Evolutionary conservation across 2,888 invertebrate species (phyloP).

Genomic region (Mesopsocus fuscifrons): DNA sequence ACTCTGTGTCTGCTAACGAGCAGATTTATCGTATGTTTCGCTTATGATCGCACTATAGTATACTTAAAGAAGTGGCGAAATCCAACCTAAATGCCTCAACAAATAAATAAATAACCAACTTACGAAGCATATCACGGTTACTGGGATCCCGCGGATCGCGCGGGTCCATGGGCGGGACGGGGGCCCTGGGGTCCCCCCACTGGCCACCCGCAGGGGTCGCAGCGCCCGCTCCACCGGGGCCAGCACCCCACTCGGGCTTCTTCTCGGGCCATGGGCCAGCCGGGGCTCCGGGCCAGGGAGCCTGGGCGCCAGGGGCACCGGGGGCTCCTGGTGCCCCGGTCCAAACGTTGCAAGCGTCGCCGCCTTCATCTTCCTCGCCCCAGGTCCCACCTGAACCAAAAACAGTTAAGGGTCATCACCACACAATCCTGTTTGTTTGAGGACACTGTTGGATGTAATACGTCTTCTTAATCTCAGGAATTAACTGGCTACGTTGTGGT

Average conservation of each 20-base stretch:
- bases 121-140: constrained; percentile 6
- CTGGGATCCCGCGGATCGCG: constrained; percentile 23
- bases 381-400: constrained; percentile 44
- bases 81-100: too few relatives aligned
- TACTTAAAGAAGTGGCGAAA: too few relatives aligned
- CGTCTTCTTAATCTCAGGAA: too few relatives aligned
- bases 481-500: too few relatives aligned
- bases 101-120: too few relatives aligned
- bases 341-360: constrained; percentile 74
- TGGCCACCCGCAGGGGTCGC: constrained; percentile 25
- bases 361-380: constrained; percentile 81
- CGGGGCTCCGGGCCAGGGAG: constrained; percentile 14
- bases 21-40: too few relatives aligned
- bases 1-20: too few relatives aligned
- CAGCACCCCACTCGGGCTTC: constrained; percentile 40
- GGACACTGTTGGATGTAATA: too few relatives aligned
- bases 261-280: constrained; percentile 24
- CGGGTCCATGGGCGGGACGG: constrained; percentile 29
- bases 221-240: constrained; percentile 33
- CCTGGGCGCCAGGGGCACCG: constrained; percentile 25
- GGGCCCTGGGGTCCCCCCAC: constrained; percentile 14
- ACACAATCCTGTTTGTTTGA: too few relatives aligned
- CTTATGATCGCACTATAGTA: too few relatives aligned
- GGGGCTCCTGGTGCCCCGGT: constrained; percentile 42
- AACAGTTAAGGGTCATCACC: too few relatives aligned